Evolutionary conservation across 2,888 invertebrate species (phyloP), one percentile per base, ranked within the genome.

Genomic region (Ecliptopera silaceata): DNA sequence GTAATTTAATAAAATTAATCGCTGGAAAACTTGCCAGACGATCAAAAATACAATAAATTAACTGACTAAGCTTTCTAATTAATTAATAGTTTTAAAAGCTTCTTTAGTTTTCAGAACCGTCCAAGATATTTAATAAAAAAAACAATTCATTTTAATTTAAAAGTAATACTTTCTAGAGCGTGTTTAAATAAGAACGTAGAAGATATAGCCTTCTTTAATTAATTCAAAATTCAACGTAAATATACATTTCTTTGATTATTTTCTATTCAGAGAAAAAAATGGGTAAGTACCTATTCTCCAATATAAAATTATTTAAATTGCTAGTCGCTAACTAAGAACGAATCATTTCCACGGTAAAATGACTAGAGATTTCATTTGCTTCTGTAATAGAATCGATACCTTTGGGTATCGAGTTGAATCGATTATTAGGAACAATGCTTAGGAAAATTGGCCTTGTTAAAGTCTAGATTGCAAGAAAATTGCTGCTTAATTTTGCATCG

Each of bases 391-490:
- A 72, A 72, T 57, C 57, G 55, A 65, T 66, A 68, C 64, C 72
- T 64, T 68, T 75, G 73, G 76, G 74, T 68, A 71, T 70, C 55
- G 61, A 68, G 70, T 65, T 62, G 61, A 74, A 72, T 71, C 67
- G 63, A 72, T 74, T 73, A 77, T 66, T 64, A 60, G 65, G 65
- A 72, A 72, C 73, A 70, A 74, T 71, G 64, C 70, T 68, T 69
- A n/a, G n/a, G n/a, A n/a, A n/a, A n/a, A 75, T 76, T 72, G 69
- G 67, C 60, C 63, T 69, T 68, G 69, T 74, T 71, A 77, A 65
- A 69, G 64, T 67, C 67, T 69, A 69, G 74, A 74, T 75, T 72
- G 75, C 77, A 76, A 74, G 77, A 65, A 76, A 81, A 81, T 78
- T 76, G 75, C 65, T 64, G 69, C 65, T 80, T 74, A 74, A 76